Percentiles rank a stretch among this genome's conserved stretches.
phyloP scores from a whole-genome alignment of 2,888 invertebrate genomes.

The Synergus umbraculus region DNA sequence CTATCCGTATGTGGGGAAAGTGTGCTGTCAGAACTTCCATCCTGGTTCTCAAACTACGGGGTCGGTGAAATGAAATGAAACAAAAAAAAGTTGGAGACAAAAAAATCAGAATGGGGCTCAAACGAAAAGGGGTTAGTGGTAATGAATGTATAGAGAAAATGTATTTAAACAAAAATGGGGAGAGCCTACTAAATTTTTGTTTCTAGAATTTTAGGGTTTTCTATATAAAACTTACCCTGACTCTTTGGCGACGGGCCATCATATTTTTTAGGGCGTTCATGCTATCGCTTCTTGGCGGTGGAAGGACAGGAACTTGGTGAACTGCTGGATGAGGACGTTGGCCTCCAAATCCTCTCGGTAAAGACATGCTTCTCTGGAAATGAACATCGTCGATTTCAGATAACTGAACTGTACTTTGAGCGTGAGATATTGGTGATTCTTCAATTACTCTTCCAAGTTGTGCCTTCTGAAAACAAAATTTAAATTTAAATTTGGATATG shows the following conservation, averaged over 20 bases:
- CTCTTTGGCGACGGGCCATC: conserved; percentile 72
- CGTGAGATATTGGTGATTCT: conserved; percentile 67
- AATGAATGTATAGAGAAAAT: conserved; percentile 8
- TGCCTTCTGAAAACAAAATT: conserved; percentile 58
- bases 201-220: no score
- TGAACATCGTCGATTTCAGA: conserved; percentile 70
- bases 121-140: neutral
- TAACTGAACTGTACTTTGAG: conserved; percentile 69
- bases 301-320: conserved; percentile 71
- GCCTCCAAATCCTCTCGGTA: conserved; percentile 76
- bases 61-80: conserved; percentile 53
- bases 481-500: neutral
- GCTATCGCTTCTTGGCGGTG: conserved; percentile 76
- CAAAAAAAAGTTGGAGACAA: conserved; percentile 40
- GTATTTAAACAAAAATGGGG: conserved; percentile 32
- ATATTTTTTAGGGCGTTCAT: conserved; percentile 75
- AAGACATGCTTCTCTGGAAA: conserved; percentile 77
- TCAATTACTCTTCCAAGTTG: conserved; percentile 69
- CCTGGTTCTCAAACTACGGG: conserved; percentile 69
- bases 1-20: conserved; percentile 70
- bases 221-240: conserved; percentile 66
- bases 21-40: conserved; percentile 72
- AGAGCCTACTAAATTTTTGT: neutral
- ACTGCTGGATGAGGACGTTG: conserved; percentile 63
- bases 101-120: conserved; percentile 9